These are phyloP conservation scores for Magallana ariakensis DNA, from an alignment of 1,140 invertebrate genomes.

Conservation along the genomic window DNA sequence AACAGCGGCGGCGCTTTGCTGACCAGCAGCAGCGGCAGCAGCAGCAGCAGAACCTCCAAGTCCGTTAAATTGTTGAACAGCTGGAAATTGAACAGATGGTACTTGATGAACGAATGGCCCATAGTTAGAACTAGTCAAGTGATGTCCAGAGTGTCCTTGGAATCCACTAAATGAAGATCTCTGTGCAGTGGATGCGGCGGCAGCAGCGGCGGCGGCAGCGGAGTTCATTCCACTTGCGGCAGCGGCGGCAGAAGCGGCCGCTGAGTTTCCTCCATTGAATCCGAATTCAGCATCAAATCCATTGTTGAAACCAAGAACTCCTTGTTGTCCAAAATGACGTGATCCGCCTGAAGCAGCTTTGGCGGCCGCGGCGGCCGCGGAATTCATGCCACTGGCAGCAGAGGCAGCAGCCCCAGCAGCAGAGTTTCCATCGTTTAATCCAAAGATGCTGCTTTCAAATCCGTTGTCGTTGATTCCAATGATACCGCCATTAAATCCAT, in stretches of 20 bases:
- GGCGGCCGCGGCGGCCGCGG: not conserved
- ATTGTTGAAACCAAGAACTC: not conserved
- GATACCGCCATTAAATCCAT: not conserved
- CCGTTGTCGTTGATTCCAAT: not conserved
- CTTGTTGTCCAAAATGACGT: not conserved
- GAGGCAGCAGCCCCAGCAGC: not conserved
- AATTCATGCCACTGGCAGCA: not conserved
- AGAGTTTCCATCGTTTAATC: not conserved
- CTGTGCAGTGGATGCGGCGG: not conserved
- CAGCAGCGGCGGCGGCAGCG: not conserved
- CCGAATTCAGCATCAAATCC: no score
- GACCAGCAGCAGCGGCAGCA: not conserved
- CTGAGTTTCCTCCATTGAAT: constrained; percentile 1
- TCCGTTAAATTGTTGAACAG: not conserved
- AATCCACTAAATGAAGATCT: no score
- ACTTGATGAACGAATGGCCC: not conserved
- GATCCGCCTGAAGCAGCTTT: not conserved
- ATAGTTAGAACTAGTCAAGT: not conserved
- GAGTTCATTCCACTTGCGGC: not conserved
- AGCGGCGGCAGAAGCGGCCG: not conserved
- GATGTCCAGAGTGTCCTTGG: not conserved
- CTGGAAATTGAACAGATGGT: not conserved
- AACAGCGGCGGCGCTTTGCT: not conserved
- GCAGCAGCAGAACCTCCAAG: not conserved
- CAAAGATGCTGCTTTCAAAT: not conserved